Conservation (phyloP, 2,888 invertebrate species). For the Ephialtes manifestator region DNA sequence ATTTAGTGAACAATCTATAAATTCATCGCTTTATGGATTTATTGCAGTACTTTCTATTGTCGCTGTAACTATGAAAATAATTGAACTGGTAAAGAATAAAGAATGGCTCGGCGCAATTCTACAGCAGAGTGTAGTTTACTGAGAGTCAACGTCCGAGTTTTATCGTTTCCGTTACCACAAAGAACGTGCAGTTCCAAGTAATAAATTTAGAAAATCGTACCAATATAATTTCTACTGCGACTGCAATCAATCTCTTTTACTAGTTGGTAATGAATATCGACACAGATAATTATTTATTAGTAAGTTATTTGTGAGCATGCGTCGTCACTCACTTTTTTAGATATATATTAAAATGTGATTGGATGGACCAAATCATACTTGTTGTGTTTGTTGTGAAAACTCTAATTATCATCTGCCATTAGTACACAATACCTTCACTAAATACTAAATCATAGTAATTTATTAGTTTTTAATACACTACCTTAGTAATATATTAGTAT, state of each 20-base stretch:
- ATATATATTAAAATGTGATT: background rate
- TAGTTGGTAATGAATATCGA: background rate
- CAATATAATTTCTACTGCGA: background rate
- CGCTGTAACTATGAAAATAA: background rate
- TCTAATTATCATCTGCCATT: no score
- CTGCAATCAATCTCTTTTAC: background rate
- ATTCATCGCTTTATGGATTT: background rate
- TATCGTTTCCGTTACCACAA: background rate
- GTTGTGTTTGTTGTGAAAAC: no score
- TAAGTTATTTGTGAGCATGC: background rate
- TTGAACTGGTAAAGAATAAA: background rate
- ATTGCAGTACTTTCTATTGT: background rate
- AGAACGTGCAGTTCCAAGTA: background rate
- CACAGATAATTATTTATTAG: background rate
- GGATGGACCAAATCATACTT: background rate
- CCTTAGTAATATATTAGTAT: no score
- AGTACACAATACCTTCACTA: no score
- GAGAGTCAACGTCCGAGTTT: background rate
- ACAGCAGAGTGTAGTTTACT: no score
- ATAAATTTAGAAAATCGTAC: background rate
- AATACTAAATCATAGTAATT: no score
- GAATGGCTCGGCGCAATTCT: background rate
- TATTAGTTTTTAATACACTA: no score
- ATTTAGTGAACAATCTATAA: background rate
- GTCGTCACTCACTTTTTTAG: background rate